Base-by-base conservation (phyloP, 2,797 vertebrate species). In the Sebastes trivittatus region DNA sequence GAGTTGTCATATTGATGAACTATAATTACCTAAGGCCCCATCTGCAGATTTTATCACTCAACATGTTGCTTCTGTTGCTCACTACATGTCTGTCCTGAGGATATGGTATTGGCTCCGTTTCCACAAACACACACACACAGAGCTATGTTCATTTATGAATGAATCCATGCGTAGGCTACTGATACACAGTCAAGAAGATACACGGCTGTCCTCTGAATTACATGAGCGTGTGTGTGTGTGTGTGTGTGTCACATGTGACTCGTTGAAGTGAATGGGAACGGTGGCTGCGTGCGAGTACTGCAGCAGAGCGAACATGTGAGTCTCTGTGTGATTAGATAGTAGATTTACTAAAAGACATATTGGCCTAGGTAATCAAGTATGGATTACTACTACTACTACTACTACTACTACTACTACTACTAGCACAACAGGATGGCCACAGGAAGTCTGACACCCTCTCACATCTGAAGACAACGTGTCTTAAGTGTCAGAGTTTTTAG, bases 1-100 rank as follows among this genome's bases (percentile, higher is more conserved):
- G 36, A 61, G 64, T 74, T 81, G 82, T 90, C 87, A 86, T 72
- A 73, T 81, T 89, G 80, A 81, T 87, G 80, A 74, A 81, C 86
- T 90, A 68, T 91, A 88, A 91, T 91, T 89, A 87, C 73, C 81
- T 22, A 1, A 36, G 30, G 60, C 70, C 78, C 89, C 86, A 90
- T 92, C 89, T 92, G 87, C 72, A 80, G 66, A 72, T 82, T 77
- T 75, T 71, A 63, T 85, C 82, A 76, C 82, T 79, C 65, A 34
- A 80, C 77, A 73, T 73, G 76, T 86, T 65, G 60, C 75, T 55
- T 67, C 78, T 81, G 55, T 78, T 71, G 76, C 84, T 76, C 75
- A 29, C 76, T 84, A 29, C 72, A 55, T 11, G 66, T 86, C 72
- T 72, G 76, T 82, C 72, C 69, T 14, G 67, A 58, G 29, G 73